Base-by-base conservation (phyloP, 2,888 invertebrate genomes). In the Pseudococcus viburni region DNA sequence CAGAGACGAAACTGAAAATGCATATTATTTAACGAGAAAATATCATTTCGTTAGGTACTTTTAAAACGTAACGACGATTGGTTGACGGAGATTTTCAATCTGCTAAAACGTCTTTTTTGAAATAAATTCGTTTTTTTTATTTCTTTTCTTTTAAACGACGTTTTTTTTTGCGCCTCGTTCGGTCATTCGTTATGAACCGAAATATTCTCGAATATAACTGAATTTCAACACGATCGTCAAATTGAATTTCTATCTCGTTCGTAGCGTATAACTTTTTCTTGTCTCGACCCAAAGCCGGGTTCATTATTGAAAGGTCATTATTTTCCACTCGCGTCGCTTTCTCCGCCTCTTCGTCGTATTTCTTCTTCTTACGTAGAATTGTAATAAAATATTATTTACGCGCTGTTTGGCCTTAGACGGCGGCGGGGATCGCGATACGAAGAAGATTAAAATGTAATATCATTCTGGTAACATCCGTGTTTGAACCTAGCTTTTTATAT, bases 251-350 rank as follows among this genome's bases (percentile, higher is more conserved):
- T 33, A 22, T 33, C 68, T 33, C 33, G 68, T 19, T 59, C 59
- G 59, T n/a, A 59, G 59, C 59, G 11, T 19, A 73, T 26, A 26
- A 73, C 68, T 73, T 26, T 73, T 73, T 73, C 68, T 73, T 26
- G 68, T 73, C 68, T 73, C 68, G 68, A 19, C 59, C 59, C 59
- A 73, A 73, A 73, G 26, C 68, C 15, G 68, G 68, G 33, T 73
- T 73, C 68, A 73, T 73, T 73, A 73, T 73, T 73, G 68, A 26
- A 73, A 73, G 68, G 68, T 33, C 68, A 73, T 73, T 73, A 73
- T 73, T 73, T 59, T 59, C 59, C 59, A 59, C 59, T 73, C 68
- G 26, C 33, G 68, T 5, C 11, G 3, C 26, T 11, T 12, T 26
- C 26, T 33, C 26, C 26, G 26, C 3, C 26, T 33, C 26, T 3